Base-by-base conservation (phyloP, 2,797 vertebrate species). In the Hirundo rustica region DNA sequence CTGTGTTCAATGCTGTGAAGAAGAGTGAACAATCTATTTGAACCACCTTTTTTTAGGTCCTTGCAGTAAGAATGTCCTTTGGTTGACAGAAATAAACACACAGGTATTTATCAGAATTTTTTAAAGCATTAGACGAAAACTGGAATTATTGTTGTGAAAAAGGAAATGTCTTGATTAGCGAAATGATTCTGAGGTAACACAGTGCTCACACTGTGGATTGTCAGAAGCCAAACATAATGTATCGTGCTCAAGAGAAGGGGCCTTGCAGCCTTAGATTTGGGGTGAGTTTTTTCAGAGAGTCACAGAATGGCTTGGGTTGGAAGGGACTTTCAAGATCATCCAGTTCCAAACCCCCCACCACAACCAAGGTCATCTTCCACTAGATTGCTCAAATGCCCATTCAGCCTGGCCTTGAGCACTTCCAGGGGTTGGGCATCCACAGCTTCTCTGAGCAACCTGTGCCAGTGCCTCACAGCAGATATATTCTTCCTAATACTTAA, bases 221-320 rank as follows among this genome's bases (percentile, higher is more conserved):
- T 44, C 54, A 36, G 32, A 61, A 93, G 38, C 23, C 70, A 40
- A 71, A 19, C n/a, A 5, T 30, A 10, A 10, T 13, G 54, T 44
- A 5, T 44, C 2, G 9, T 66, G 32, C 45, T 55, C 13, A 55
- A 22, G 30, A 68, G 40, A 75, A 70, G 47, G 44, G 12, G 8
- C 40, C 75, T 74, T 82, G 19, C 40, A n/a, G 17, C 32, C 36
- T 51, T 50, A 36, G 29, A 36, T 75, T 50, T 73, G 9, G 8
- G 13, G 5, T 60, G 0, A 0, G 0, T 4, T 29, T 19, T 11
- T 30, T 25, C 19, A 60, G 23, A 32, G 60, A 32, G 48, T 29
- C 30, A 32, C 26, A 36, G 34, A 66, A 42, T 32, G 40, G 7
- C 10, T 34, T 60, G 53, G 29, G 10, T 47, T 72, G 66, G 21